A percentile compares a stretch with the other conserved stretches of the same genome.
These are phyloP conservation scores for Marronus borbonicus DNA, from an alignment of 2,888 invertebrate genomes.

Conservation along the genomic window DNA sequence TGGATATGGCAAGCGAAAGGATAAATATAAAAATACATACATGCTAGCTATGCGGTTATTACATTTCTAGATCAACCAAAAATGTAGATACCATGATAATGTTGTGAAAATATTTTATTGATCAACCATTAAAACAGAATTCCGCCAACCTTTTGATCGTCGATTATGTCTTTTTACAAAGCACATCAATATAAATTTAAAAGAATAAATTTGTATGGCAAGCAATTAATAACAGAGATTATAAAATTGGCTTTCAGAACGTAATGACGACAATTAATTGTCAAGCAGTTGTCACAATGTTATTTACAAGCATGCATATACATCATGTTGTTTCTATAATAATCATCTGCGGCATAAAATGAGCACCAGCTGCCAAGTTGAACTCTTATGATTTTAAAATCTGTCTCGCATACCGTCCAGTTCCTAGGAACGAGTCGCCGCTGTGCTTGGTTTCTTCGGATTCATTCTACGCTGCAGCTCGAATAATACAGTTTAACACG, in stretches of 20 bases:
- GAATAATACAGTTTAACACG: slow-evolving; percentile 28
- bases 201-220: too few relatives aligned
- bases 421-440: slow-evolving; percentile 28
- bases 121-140: too few relatives aligned
- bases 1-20: too few relatives aligned
- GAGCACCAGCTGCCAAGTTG: too few relatives aligned
- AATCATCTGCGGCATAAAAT: background rate
- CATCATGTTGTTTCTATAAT: background rate
- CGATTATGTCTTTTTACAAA: background rate
- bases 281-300: background rate
- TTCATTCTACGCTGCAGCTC: slow-evolving; percentile 16
- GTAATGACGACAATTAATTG: background rate
- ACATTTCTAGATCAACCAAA: too few relatives aligned
- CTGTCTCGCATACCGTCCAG: background rate
- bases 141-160: background rate
- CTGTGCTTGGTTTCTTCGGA: slow-evolving; percentile 22
- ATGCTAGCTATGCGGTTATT: too few relatives aligned
- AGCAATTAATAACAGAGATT: too few relatives aligned
- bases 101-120: too few relatives aligned
- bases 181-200: too few relatives aligned
- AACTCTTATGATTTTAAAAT: too few relatives aligned
- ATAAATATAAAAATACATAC: too few relatives aligned
- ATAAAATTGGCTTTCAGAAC: background rate
- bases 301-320: background rate
- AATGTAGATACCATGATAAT: too few relatives aligned